A percentile compares a stretch with the other conserved stretches of the same genome.
Conservation (phyloP, 2,797 vertebrate genomes). For the Ispidina picta region DNA sequence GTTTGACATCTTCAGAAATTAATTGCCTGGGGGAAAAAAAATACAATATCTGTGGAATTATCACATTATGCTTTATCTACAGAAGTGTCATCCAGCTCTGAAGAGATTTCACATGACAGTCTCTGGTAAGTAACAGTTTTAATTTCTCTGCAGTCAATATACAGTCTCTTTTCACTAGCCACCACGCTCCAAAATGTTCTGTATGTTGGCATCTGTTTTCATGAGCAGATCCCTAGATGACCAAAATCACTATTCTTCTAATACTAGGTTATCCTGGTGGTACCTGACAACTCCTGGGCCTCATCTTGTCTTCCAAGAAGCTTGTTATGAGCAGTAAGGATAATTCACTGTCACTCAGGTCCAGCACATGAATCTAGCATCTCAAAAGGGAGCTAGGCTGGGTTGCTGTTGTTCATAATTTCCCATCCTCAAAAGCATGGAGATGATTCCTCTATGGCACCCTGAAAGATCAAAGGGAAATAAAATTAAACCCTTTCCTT, state of each 20-base stretch:
- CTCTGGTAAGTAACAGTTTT: background rate
- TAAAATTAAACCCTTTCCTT: background rate
- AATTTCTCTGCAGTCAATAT: background rate
- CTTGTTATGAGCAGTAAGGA: background rate
- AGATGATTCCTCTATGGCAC: background rate
- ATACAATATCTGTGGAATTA: background rate
- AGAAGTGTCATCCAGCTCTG: background rate
- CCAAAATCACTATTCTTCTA: background rate
- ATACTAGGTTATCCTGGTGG: background rate
- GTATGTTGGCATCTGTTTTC: background rate
- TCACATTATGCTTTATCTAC: background rate
- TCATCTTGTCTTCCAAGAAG: background rate
- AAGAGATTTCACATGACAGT: background rate
- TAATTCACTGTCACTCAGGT: rapidly evolving
- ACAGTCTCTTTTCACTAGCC: background rate
- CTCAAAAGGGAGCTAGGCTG: background rate
- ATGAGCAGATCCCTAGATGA: background rate
- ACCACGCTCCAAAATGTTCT: background rate
- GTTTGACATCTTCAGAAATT: background rate
- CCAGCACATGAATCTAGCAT: background rate
- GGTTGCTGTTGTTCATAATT: background rate
- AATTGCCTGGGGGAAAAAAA: background rate
- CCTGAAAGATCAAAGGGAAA: background rate
- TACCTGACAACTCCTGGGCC: background rate
- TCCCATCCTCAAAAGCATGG: background rate